These are phyloP conservation scores for Brachypalpus laphriformis DNA, from an alignment of 2,888 invertebrate species.

Conservation along the genomic window DNA sequence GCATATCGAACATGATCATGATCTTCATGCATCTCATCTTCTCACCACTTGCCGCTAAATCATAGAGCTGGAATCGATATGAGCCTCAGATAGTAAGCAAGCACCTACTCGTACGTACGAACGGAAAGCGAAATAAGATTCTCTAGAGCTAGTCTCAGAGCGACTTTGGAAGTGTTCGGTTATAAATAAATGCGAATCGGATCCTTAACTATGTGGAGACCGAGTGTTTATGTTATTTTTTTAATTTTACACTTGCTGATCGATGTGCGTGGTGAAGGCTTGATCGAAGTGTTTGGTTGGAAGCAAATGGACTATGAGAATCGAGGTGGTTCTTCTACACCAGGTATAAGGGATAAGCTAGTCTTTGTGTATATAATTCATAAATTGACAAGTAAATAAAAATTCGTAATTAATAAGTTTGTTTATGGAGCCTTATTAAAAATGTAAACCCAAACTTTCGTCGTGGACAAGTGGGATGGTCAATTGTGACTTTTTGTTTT, in stretches of 20 bases:
- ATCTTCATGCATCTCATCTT: not conserved
- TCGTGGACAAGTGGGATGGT: not conserved
- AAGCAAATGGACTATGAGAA: constrained; percentile 81
- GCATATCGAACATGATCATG: not conserved
- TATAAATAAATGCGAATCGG: not conserved
- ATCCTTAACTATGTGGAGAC: constrained; percentile 28
- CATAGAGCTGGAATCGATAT: not conserved
- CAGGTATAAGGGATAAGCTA: constrained; percentile 10
- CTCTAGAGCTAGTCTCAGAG: constrained; percentile 28
- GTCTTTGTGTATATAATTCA: not conserved
- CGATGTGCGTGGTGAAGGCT: constrained; percentile 62
- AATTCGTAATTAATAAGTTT: too few relatives aligned
- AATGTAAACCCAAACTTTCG: not conserved
- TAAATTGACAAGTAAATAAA: too few relatives aligned
- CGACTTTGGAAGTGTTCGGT: constrained; percentile 38
- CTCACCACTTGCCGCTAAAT: not conserved
- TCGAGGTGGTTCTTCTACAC: constrained; percentile 74
- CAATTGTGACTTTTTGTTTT: not conserved
- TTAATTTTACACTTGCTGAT: not conserved
- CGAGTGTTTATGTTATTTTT: not conserved
- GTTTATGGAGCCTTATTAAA: too few relatives aligned
- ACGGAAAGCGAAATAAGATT: not conserved
- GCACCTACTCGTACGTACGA: not conserved
- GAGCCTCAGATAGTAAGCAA: not conserved
- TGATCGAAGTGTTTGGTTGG: constrained; percentile 81